These are phyloP conservation scores for Diplogasteroides magnus DNA, from an alignment of 1,140 invertebrate species.

Conservation along the genomic window DNA sequence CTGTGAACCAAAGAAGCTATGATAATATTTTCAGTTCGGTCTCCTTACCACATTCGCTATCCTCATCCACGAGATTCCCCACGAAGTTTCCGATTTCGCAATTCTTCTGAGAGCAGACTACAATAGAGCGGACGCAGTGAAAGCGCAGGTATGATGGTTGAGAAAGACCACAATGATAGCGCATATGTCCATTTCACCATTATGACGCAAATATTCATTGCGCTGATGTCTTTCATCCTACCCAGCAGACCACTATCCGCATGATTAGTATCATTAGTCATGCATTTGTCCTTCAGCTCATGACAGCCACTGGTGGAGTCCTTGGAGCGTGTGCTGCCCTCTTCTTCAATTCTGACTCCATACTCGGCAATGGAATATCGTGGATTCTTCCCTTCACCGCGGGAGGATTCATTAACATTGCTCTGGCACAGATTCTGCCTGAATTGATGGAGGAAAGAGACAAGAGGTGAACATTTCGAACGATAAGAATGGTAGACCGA, in stretches of 20 bases:
- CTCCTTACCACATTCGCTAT: slow-evolving; percentile 21
- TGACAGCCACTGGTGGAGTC: slow-evolving; percentile 24
- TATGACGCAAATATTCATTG: too few relatives aligned
- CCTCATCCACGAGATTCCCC: slow-evolving; percentile 29
- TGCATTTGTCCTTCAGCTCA: slow-evolving; percentile 9
- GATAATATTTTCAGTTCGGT: slow-evolving; percentile 21
- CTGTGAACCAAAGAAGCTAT: slow-evolving; percentile 3
- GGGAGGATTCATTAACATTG: slow-evolving; percentile 31
- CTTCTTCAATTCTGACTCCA: slow-evolving; percentile 10
- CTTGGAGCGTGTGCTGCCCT: slow-evolving; percentile 21
- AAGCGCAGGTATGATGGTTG: slow-evolving; percentile 12
- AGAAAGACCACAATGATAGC: not conserved
- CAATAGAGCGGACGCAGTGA: slow-evolving; percentile 13
- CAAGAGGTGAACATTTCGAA: not conserved
- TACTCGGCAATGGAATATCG: not conserved
- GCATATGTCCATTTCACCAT: not conserved
- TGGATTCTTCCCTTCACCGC: slow-evolving; percentile 31
- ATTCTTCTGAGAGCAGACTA: slow-evolving; percentile 28
- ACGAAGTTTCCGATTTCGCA: slow-evolving; percentile 27
- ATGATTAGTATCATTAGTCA: too few relatives aligned
- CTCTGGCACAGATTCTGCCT: slow-evolving; percentile 16
- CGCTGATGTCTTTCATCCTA: too few relatives aligned
- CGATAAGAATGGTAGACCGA: not conserved
- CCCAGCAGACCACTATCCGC: too few relatives aligned
- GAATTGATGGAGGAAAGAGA: slow-evolving; percentile 22